Percentiles rank a stretch among this genome's conserved stretches.
Evolutionary conservation across 2,797 vertebrate species (phyloP).

Genomic region (Urocyon cinereoargenteus): DNA sequence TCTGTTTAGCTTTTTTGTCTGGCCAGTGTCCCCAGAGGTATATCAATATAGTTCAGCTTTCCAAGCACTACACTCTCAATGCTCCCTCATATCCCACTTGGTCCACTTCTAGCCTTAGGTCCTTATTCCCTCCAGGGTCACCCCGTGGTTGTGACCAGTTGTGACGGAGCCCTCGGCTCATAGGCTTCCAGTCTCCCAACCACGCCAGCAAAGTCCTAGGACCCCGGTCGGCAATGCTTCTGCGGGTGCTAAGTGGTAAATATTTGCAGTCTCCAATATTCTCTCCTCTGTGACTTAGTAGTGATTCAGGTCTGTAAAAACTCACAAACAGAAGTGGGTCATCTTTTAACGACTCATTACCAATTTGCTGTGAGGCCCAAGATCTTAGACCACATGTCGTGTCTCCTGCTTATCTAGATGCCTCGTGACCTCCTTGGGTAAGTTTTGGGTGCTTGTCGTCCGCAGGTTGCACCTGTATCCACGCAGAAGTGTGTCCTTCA

Average conservation of each 20-base stretch:
- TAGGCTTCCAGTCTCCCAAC: background rate
- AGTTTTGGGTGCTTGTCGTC: background rate
- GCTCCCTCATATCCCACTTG: background rate
- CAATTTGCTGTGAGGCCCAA: fast-evolving
- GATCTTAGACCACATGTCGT: fast-evolving
- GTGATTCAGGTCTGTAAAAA: background rate
- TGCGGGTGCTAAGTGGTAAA: background rate
- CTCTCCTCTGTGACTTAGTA: background rate
- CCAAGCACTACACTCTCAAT: too few relatives aligned
- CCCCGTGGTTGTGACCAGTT: too few relatives aligned
- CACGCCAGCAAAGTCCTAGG: fast-evolving
- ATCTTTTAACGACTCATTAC: background rate
- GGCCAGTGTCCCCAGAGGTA: background rate
- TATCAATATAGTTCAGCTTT: fast-evolving
- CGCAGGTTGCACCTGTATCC: fast-evolving
- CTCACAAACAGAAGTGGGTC: background rate
- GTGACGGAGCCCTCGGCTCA: background rate
- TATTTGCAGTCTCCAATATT: background rate
- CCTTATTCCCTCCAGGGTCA: fast-evolving
- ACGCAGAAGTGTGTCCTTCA: too few relatives aligned
- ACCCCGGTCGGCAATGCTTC: fast-evolving
- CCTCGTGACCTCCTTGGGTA: background rate
- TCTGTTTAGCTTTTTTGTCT: background rate
- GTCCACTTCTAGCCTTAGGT: fast-evolving
- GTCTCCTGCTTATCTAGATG: background rate